phyloP scores from a whole-genome alignment of 1,140 invertebrate species.

The Psilanteris sp. region DNA sequence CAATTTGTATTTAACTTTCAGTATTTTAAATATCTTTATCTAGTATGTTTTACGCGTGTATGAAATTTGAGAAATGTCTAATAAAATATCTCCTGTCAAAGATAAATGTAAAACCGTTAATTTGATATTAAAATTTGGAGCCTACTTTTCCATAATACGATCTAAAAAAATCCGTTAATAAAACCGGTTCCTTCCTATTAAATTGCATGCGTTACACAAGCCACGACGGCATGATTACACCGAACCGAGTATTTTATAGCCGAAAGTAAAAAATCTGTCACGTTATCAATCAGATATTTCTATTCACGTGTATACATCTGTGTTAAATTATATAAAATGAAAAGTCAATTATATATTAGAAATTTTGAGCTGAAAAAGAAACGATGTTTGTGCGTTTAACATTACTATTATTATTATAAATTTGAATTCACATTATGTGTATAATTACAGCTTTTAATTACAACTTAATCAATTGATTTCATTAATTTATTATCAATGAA shows the following conservation, averaged over 20 bases:
- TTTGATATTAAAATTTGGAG: slow-evolving; percentile 42
- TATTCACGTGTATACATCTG: slow-evolving; percentile 8
- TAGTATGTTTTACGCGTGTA: too few relatives aligned
- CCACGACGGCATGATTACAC: slow-evolving; percentile 15
- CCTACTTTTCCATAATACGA: slow-evolving; percentile 46
- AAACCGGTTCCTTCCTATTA: slow-evolving; percentile 66
- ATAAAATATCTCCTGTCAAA: slow-evolving; percentile 8
- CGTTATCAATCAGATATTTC: slow-evolving; percentile 28
- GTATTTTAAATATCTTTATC: too few relatives aligned
- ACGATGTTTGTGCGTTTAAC: too few relatives aligned
- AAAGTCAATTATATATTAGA: slow-evolving; percentile 6
- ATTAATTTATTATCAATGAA: too few relatives aligned
- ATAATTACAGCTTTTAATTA: too few relatives aligned
- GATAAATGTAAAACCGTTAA: slow-evolving; percentile 48
- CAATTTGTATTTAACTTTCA: too few relatives aligned
- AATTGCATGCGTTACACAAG: slow-evolving; percentile 34
- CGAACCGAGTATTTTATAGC: slow-evolving; percentile 26
- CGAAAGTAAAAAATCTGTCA: slow-evolving; percentile 43
- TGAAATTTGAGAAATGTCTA: neutral
- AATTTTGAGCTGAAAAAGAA: neutral
- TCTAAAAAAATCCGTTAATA: slow-evolving; percentile 68
- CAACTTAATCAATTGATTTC: too few relatives aligned
- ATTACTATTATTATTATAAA: too few relatives aligned
- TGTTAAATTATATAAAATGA: slow-evolving; percentile 12
- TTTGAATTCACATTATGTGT: too few relatives aligned